Base-by-base conservation (phyloP, 2,888 invertebrate species). In the Lasius platythorax region DNA sequence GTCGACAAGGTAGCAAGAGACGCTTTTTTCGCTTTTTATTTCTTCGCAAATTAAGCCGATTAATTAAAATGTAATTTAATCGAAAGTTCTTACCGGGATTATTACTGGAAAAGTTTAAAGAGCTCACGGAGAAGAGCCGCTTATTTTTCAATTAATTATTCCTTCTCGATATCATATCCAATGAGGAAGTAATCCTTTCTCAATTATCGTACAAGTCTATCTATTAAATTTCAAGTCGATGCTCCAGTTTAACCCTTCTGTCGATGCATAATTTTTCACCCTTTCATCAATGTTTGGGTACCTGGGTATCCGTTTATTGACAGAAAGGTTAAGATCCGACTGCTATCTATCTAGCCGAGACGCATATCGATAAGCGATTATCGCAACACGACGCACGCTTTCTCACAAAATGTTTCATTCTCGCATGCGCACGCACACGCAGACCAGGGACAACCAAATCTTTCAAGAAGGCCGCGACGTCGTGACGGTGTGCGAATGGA, bases 391-490 rank as follows among this genome's bases (percentile, higher is more conserved):
- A 12, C 33, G 8, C 61, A n/a, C 64, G 37, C 28, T 37, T 46
- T 1, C 58, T 50, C 23, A 46, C 37, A 43, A 30, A 18, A 18
- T 33, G 11, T 37, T 61, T 72, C 18, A 40, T 78, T 78, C 8
- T n/a, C n/a, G 53, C 37, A 33, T 3, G 23, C 15, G 5, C 46
- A 46, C 70, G 11, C 43, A 15, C 37, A 23, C 91, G 30, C 94
- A 98, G 97, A 98, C 98, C 67, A 96, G 98, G 90, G 98, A 98
- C 92, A 97, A 97, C 92, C 96, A 98, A 84, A 96, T 98, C 89
- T 98, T 98, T 95, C 98, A 98, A 95, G 99, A 99, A 95, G 97
- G 97, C 58, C 97, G 98, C 86, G 99, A 99, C 94, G 97, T 98
- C 88, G 98, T 99, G 56, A 98, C 97, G 82, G 97, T 99, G 88